Evolutionary conservation across 2,888 invertebrate species (phyloP).

Genomic region (Dexiosoma caninum): DNA sequence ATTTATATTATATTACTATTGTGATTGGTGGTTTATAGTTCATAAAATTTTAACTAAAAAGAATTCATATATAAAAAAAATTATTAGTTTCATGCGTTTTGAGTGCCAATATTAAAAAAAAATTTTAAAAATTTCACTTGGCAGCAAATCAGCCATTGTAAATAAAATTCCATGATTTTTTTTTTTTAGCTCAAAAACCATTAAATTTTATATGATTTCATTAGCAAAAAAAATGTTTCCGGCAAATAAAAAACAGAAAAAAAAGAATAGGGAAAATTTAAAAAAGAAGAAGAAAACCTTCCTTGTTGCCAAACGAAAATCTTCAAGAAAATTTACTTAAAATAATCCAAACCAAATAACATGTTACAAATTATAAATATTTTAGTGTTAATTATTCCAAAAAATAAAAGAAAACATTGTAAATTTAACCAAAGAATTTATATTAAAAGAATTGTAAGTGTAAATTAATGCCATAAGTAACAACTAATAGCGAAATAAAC

Average conservation of each 20-base stretch:
- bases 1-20: too few relatives aligned
- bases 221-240: not conserved
- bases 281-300: constrained; percentile 20
- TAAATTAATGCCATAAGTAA: constrained; percentile 45
- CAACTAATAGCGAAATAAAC: not conserved
- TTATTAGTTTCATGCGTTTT: too few relatives aligned
- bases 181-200: not conserved
- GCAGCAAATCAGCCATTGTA: too few relatives aligned
- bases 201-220: not conserved
- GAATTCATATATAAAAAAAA: too few relatives aligned
- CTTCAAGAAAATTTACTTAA: not conserved
- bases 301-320: constrained; percentile 50
- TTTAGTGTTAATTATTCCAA: constrained; percentile 26
- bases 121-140: too few relatives aligned
- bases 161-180: too few relatives aligned
- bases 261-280: too few relatives aligned
- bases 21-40: too few relatives aligned
- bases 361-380: not conserved
- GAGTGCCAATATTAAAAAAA: too few relatives aligned
- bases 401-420: constrained; percentile 5
- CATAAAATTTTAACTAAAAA: too few relatives aligned
- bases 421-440: constrained; percentile 56
- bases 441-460: constrained; percentile 13
- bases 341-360: not conserved
- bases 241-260: too few relatives aligned